Percentiles rank a stretch among this genome's conserved stretches.
These are phyloP conservation scores for Vannuccia rotundouncinata DNA, from an alignment of 2,888 invertebrate genomes.

Conservation along the genomic window DNA sequence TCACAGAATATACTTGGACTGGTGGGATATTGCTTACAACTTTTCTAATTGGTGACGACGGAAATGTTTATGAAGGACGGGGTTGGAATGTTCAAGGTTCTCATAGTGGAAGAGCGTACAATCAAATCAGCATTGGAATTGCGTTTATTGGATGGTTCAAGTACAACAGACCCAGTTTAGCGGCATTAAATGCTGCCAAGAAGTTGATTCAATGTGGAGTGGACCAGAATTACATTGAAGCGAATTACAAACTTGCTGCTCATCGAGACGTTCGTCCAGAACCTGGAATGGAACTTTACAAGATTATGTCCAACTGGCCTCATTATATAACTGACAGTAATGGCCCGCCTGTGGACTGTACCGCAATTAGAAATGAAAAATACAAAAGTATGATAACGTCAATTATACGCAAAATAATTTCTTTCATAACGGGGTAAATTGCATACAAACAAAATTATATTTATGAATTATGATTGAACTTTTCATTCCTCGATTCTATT, in stretches of 20 bases:
- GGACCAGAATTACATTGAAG: not conserved
- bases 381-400: too few species aligned
- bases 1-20: not conserved
- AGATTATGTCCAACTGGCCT: not conserved
- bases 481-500: too few species aligned
- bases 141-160: conserved; percentile 32
- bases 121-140: conserved; percentile 3
- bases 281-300: not conserved
- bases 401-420: too few species aligned
- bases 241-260: conserved; percentile 14
- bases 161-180: not conserved
- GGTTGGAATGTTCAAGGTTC: not conserved
- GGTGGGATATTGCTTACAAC: conserved; percentile 9
- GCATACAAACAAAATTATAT: too few species aligned
- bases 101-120: not conserved
- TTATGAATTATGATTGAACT: too few species aligned
- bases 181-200: conserved; percentile 17
- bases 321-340: not conserved
- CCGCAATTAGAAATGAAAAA: too few species aligned
- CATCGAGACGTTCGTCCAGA: conserved; percentile 6
- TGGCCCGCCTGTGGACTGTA: too few species aligned
- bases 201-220: conserved; percentile 27
- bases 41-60: not conserved
- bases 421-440: too few species aligned
- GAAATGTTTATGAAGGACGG: not conserved